A percentile compares a stretch with the other conserved stretches of the same genome.
These are phyloP conservation scores for Caenorhabditis sp. DNA, from an alignment of 2,888 invertebrate genomes.

Conservation along the genomic window DNA sequence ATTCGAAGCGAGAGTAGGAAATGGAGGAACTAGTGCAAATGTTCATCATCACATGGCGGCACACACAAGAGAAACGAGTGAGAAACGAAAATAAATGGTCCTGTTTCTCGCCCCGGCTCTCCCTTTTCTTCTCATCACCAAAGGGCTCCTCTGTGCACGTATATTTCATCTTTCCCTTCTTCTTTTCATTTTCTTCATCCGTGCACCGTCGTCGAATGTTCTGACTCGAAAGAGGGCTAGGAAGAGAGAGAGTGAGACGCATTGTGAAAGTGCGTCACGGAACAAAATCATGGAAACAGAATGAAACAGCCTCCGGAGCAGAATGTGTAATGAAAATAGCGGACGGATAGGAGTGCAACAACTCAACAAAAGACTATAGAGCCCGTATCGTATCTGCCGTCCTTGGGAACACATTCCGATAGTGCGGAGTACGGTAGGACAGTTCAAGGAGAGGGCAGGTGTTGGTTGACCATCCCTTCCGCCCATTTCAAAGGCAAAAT, in stretches of 20 bases:
- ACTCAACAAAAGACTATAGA: background rate
- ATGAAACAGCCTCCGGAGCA: slow-evolving; percentile 17
- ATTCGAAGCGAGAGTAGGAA: slow-evolving; percentile 25
- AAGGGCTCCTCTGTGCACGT: slow-evolving; percentile 30
- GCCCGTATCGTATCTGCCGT: background rate
- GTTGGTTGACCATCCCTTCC: slow-evolving; percentile 1
- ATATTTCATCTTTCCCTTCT: slow-evolving; percentile 9
- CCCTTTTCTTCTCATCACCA: slow-evolving; percentile 33
- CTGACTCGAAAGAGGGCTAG: slow-evolving; percentile 11
- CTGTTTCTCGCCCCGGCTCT: slow-evolving; percentile 36
- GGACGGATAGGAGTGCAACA: background rate
- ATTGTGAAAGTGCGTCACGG: slow-evolving; percentile 41
- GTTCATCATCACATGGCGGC: slow-evolving; percentile 48
- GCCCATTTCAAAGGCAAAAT: background rate
- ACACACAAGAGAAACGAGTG: slow-evolving; percentile 18
- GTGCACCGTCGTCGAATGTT: slow-evolving; percentile 38
- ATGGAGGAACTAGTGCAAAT: slow-evolving; percentile 43
- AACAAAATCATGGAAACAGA: slow-evolving; percentile 49
- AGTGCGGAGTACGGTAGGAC: slow-evolving; percentile 3
- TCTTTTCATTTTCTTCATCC: slow-evolving; percentile 18
- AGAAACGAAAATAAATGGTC: slow-evolving; percentile 54
- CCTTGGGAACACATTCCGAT: slow-evolving; percentile 14
- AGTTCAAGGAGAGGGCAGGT: slow-evolving; percentile 4
- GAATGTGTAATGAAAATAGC: slow-evolving; percentile 49
- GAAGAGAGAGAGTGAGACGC: slow-evolving; percentile 2